Base-by-base conservation (phyloP, 2,888 invertebrate genomes). In the Netelia fuscicornis region DNA sequence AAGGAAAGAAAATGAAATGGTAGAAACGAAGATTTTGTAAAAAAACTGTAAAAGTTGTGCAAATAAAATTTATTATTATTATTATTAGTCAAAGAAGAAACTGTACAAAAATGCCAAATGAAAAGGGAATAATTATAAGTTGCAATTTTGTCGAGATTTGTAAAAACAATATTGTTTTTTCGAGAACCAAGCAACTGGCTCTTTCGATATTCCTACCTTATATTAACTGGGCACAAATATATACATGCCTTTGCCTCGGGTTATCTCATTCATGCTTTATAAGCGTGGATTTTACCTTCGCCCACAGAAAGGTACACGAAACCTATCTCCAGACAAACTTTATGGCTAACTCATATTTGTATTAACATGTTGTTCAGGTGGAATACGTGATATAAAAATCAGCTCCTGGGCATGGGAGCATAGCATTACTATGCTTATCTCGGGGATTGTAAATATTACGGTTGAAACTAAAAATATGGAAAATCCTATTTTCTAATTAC, bases 161-260 rank as follows among this genome's bases (percentile, higher is more conserved):
- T 52, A 52, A 13, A 13, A 11, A 52, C 52, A 52, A 52, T 11
- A 52, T 2, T 2, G 2, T 2, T 30, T 30, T 30, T 30, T 30
- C 30, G 30, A 30, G 30, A 5, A 56, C 0, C 56, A 9, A 8
- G 20, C 64, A 60, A 52, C 25, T n/a, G 42, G 8, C 25, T 64
- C 30, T 37, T 67, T 70, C 17, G 20, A 30, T 58, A n/a, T 64
- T 30, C 48, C 9, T 44, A 17, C 13, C 8, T 42, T 30, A n/a
- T 20, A 23, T 65, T 54, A 23, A 6, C n/a, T 52, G 20, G 9
- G 72, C 52, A 9, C 54, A 42, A 68, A 44, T 74, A 6, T 60
- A 80, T 80, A 54, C 80, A 76, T 80, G 70, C 23, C 65, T 67
- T 58, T 25, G 2, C 37, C 65, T 6, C 10, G 42, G 23, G 17